Percentiles rank a stretch among this genome's conserved stretches.
Evolutionary conservation across 2,113 vertebrate genomes (phyloP).

Genomic region (Tyrannus savana): DNA sequence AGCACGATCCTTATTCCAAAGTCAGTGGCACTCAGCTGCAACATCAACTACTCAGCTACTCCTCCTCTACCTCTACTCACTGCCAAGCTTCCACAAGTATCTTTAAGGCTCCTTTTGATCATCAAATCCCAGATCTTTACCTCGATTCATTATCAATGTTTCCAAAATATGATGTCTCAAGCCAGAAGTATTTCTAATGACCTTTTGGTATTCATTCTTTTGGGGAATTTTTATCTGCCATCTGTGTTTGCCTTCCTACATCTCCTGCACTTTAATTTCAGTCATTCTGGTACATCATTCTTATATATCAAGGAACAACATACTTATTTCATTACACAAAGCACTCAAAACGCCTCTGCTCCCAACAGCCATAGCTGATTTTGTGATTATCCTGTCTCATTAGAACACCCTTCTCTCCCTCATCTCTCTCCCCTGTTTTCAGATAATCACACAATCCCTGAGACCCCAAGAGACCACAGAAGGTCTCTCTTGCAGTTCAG

Average conservation of each 20-base stretch:
- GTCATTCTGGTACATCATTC: neutral
- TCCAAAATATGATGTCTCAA: neutral
- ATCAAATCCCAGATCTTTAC: neutral
- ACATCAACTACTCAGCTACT: neutral
- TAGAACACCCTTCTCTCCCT: neutral
- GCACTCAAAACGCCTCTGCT: fast-evolving
- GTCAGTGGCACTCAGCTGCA: neutral
- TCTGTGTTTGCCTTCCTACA: neutral
- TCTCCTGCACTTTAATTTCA: neutral
- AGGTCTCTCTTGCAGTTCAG: neutral
- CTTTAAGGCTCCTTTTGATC: neutral
- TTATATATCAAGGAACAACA: neutral
- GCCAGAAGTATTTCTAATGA: neutral
- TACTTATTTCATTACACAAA: neutral
- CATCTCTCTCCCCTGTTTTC: neutral
- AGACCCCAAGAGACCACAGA: neutral
- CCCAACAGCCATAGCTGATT: neutral
- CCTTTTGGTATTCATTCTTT: neutral
- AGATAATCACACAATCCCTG: neutral
- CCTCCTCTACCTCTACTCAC: neutral
- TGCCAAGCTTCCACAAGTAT: neutral
- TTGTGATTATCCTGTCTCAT: neutral
- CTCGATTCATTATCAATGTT: neutral
- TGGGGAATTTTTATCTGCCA: neutral
- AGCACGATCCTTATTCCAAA: neutral